These are phyloP conservation scores for Tapera naevia DNA, from an alignment of 2,797 vertebrate species.

Conservation along the genomic window DNA sequence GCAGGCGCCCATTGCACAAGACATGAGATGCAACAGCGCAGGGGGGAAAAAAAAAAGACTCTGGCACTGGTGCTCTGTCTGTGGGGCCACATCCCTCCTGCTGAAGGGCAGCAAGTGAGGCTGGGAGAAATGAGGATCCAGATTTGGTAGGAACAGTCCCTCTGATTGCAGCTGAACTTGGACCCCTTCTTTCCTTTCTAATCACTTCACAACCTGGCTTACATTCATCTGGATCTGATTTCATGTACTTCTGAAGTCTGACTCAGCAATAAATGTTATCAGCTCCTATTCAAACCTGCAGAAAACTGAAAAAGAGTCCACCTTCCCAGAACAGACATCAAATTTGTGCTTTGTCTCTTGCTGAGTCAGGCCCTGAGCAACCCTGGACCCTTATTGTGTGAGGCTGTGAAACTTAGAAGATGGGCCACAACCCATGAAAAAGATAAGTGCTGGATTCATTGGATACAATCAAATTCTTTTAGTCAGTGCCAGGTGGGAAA, in stretches of 20 bases:
- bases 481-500: background rate
- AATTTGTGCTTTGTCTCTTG: background rate
- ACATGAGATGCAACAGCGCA: background rate
- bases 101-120: background rate
- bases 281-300: constrained; percentile 30
- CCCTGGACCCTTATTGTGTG: constrained; percentile 22
- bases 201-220: background rate
- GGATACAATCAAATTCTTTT: background rate
- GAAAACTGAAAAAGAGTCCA: background rate
- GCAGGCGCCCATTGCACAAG: background rate
- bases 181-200: background rate
- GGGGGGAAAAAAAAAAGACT: rapidly evolving
- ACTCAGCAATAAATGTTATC: constrained; percentile 53
- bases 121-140: rapidly evolving
- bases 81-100: background rate
- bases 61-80: rapidly evolving
- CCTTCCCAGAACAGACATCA: background rate
- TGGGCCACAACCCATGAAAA: background rate
- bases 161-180: background rate
- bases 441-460: background rate
- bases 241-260: background rate
- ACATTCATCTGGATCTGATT: background rate
- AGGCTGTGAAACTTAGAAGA: background rate
- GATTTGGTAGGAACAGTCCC: background rate
- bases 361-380: constrained; percentile 50